Base-by-base conservation (phyloP, 92 coral and sea anemone genomes). In the Epizoanthus stellaris region DNA sequence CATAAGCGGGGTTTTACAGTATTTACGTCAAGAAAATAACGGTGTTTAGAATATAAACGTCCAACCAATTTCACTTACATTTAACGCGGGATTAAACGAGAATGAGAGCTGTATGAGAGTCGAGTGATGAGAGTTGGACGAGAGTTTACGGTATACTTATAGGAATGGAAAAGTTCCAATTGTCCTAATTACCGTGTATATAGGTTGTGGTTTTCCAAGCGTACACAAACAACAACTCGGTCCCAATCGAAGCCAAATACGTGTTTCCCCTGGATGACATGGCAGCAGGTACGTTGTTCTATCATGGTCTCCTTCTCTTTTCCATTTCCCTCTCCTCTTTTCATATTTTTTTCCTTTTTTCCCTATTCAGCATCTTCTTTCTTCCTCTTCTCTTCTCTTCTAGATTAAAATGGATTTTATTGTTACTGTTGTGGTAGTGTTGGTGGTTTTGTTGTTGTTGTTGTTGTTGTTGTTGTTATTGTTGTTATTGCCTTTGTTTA, bases 221-320 rank as follows among this genome's bases (percentile, higher is more conserved):
- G 39, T 96, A 96, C 88, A 92, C 89, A 82, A 96, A 96, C 85
- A 88, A 85, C 92, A 92, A 95, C 66, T 66, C 91, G 2, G 81
- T 93, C 11, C 96, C 99, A 17, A 96, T 96, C 15, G 99, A 96
- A 81, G 99, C 99, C 19, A 96, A 96, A 73, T 96, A 92, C 70
- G 99, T 96, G 9, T 96, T 96, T 38, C 99, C 99, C 6, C 68
- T 96, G 80, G 99, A 96, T 62, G 99, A 96, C 77, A 94, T 91
- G 99, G 98, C 99, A 2, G 99, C 98, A 57, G 99, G 99, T 96
- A 88, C 47, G 81, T 17, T 13, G 72, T 3, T 30, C 2, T 21
- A 19, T 65, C 56, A 20, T 13, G n/a, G 49, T 74, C 47, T 0
- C 70, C 52, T 43, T 56, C 23, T 49, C 7, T 39, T 49, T 4